Evolutionary conservation across 2,888 invertebrate species (phyloP).

Genomic region (Diarsia rubi): DNA sequence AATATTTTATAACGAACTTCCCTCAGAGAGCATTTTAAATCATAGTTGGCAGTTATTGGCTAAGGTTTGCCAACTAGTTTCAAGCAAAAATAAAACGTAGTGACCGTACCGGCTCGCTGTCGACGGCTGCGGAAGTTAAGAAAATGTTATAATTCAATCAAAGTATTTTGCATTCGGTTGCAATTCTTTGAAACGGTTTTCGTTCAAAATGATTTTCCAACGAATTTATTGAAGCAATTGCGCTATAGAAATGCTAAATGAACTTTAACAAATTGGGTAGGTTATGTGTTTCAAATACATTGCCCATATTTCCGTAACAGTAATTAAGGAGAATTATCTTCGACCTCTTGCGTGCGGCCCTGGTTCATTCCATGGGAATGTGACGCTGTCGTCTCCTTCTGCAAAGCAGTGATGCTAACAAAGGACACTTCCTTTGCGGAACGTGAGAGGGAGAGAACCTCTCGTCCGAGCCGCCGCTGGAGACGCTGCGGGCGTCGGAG

Average conservation of each 20-base stretch:
- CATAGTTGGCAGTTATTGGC: slow-evolving; percentile 62
- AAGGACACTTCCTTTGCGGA: too few relatives aligned
- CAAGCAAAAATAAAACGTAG: slow-evolving; percentile 50
- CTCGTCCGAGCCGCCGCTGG: too few relatives aligned
- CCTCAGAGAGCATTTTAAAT: slow-evolving; percentile 59
- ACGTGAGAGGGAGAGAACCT: too few relatives aligned
- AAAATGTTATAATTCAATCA: slow-evolving; percentile 56
- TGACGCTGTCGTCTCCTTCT: too few relatives aligned
- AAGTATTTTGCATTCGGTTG: slow-evolving; percentile 39
- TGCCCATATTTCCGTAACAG: not conserved
- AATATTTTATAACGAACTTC: slow-evolving; percentile 48
- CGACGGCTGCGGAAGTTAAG: slow-evolving; percentile 36
- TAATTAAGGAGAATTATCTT: too few relatives aligned
- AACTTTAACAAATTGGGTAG: not conserved
- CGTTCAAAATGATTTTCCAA: slow-evolving; percentile 1
- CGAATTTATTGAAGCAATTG: slow-evolving; percentile 1
- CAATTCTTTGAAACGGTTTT: slow-evolving; percentile 35
- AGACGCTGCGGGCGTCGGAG: too few relatives aligned
- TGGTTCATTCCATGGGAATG: too few relatives aligned
- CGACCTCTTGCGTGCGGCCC: too few relatives aligned
- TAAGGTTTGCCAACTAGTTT: slow-evolving; percentile 47
- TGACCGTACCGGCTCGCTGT: slow-evolving; percentile 39
- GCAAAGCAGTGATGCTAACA: too few relatives aligned
- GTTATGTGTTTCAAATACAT: not conserved
- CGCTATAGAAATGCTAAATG: not conserved